Percentiles rank a stretch among this genome's conserved stretches.
Conservation (phyloP, 92 coral and sea anemone genomes). For the Chrysogorgia sp. region DNA sequence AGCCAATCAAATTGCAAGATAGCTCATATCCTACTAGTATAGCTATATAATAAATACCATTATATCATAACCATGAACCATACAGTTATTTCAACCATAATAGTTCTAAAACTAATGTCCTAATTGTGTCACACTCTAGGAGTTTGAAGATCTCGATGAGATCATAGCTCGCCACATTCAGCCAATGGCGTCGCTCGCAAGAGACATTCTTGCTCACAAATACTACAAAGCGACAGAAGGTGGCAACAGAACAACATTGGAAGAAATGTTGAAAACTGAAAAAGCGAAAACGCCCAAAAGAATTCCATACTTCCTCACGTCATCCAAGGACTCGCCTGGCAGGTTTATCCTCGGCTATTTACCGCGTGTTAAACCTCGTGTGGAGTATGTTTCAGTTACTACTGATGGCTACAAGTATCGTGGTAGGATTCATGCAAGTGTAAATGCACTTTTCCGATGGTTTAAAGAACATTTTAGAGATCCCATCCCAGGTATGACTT, state of each 20-base stretch:
- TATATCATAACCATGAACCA: too few species aligned
- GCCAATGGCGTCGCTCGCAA: constrained; percentile 93
- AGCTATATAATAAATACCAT: too few species aligned
- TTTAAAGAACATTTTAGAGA: constrained; percentile 98
- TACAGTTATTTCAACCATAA: too few species aligned
- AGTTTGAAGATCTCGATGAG: constrained; percentile 97
- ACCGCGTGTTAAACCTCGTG: constrained; percentile 86
- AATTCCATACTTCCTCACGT: constrained; percentile 83
- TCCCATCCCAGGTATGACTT: constrained; percentile 88
- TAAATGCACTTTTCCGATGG: constrained; percentile 91
- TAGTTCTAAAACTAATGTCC: background rate
- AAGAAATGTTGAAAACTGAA: constrained; percentile 72
- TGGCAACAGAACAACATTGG: constrained; percentile 68
- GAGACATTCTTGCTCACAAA: constrained; percentile 83
- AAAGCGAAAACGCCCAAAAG: constrained; percentile 86
- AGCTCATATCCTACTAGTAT: too few species aligned
- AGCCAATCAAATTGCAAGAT: too few species aligned
- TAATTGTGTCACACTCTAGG: constrained; percentile 57
- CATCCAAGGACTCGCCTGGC: constrained; percentile 88
- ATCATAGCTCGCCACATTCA: constrained; percentile 97
- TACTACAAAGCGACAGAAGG: constrained; percentile 88
- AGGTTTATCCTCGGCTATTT: constrained; percentile 91
- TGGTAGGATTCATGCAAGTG: constrained; percentile 80
- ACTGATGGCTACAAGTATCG: constrained; percentile 96
- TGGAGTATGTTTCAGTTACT: constrained; percentile 79